Conservation (phyloP, 2,113 vertebrate species). For the Trinectes maculatus region DNA sequence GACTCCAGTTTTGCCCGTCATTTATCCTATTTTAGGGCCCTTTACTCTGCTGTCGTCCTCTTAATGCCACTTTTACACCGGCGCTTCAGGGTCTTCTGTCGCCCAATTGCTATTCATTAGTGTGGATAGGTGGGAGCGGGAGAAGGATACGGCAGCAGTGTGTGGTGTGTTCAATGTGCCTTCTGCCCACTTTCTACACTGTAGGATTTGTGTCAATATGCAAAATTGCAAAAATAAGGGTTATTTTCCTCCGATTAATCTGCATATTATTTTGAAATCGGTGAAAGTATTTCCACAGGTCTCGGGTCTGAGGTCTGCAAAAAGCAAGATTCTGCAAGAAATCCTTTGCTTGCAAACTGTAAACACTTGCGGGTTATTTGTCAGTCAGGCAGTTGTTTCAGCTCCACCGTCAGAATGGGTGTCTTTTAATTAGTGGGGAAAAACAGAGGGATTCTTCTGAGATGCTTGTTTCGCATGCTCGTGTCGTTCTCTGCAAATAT, state of each 20-base stretch:
- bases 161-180: background rate
- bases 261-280: slow-evolving; percentile 18
- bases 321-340: background rate
- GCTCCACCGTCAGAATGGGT: background rate
- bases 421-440: background rate
- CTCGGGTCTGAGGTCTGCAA: too few species aligned
- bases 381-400: background rate
- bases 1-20: slow-evolving; percentile 40
- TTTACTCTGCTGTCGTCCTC: slow-evolving; percentile 58
- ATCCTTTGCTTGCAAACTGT: background rate
- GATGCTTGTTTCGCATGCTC: background rate
- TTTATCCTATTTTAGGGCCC: slow-evolving; percentile 71
- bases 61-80: slow-evolving; percentile 59
- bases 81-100: slow-evolving; percentile 50
- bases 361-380: background rate
- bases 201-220: slow-evolving; percentile 10
- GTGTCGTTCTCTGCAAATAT: background rate
- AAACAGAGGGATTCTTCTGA: background rate
- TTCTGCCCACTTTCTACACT: background rate
- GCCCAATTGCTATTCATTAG: slow-evolving; percentile 67
- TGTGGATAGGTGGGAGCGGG: slow-evolving; percentile 41
- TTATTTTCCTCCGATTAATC: slow-evolving; percentile 30
- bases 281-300: too few species aligned
- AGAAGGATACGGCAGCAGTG: slow-evolving; percentile 2
- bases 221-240: background rate